A percentile compares a stretch with the other conserved stretches of the same genome.
phyloP scores from a whole-genome alignment of 2,888 invertebrate genomes.

The Drosophila nigricruria region DNA sequence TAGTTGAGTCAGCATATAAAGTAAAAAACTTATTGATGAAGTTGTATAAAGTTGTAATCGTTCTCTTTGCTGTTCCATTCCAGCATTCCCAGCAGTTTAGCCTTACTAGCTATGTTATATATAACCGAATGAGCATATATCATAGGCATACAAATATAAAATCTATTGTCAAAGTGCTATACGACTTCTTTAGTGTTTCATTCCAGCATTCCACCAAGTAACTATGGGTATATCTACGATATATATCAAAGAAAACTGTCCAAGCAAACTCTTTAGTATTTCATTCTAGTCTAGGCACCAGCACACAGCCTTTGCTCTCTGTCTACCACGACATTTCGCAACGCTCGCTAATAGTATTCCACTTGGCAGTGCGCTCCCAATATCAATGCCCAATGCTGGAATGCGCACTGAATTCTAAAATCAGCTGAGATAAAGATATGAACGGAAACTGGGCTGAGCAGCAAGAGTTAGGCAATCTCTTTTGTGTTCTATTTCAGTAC shows the following conservation, averaged over 20 bases:
- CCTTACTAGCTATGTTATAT: too few relatives aligned
- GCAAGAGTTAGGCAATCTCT: background rate
- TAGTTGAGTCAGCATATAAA: too few relatives aligned
- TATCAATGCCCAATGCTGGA: conserved; percentile 4
- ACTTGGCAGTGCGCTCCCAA: conserved; percentile 2
- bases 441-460: background rate
- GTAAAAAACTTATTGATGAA: background rate
- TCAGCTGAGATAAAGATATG: conserved; percentile 13
- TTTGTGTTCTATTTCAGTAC: conserved; percentile 14
- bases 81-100: background rate
- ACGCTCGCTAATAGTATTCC: conserved; percentile 5
- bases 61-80: background rate
- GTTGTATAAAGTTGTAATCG: too few relatives aligned
- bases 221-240: background rate
- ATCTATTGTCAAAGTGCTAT: background rate
- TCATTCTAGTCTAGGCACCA: too few relatives aligned
- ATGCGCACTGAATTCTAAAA: conserved; percentile 10
- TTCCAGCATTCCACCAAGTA: background rate
- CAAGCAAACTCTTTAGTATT: background rate
- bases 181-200: background rate
- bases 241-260: background rate
- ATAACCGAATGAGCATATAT: background rate
- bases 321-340: background rate
- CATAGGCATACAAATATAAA: background rate
- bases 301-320: background rate